Base-by-base conservation (phyloP, 2,888 invertebrate genomes). In the Drosophila quinaria region DNA sequence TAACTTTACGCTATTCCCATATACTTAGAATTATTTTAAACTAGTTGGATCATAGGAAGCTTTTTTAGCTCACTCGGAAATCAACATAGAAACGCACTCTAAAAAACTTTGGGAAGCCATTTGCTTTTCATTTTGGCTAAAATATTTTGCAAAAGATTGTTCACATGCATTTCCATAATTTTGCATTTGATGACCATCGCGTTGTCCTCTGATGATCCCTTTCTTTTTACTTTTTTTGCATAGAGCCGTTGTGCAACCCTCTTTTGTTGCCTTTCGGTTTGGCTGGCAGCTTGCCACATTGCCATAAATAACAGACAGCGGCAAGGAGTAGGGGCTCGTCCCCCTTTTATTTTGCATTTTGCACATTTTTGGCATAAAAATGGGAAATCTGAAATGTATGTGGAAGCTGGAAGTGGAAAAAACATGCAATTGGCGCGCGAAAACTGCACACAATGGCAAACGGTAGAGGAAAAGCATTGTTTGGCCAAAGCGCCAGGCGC, bases 351-450 rank as follows among this genome's bases (percentile, higher is more conserved):
- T 88, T 86, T 56, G 65, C 69, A 79, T 64, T 76, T 70, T 83
- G 70, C 59, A 78, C 63, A 80, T 78, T 71, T 72, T 80, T 78
- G 65, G 65, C 61, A 75, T 63, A 72, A 39, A 80, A 83, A 69
- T 73, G 61, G 67, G 4, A 22, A 22, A 22, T 22, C 4, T 4
- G 66, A 86, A 87, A 81, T 74, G 77, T 54, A 64, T 69, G 56
- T 58, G 69, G 61, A 60, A 64, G 61, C 54, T 71, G 67, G 59
- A 65, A 80, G 63, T 80, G 73, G 54, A 22, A 78, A 78, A 70
- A 79, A 77, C 87, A 85, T 85, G 89, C 87, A 89, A 85, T 89
- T 89, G 87, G 87, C 81, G 78, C 68, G 75, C 72, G 56, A 70
- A 80, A 86, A 82, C 62, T 70, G 55, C 58, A 70, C 54, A 64